Evolutionary conservation across 2,888 invertebrate species (phyloP), one percentile per base, ranked within the genome.

Genomic region (Ichneumoninae sp.): DNA sequence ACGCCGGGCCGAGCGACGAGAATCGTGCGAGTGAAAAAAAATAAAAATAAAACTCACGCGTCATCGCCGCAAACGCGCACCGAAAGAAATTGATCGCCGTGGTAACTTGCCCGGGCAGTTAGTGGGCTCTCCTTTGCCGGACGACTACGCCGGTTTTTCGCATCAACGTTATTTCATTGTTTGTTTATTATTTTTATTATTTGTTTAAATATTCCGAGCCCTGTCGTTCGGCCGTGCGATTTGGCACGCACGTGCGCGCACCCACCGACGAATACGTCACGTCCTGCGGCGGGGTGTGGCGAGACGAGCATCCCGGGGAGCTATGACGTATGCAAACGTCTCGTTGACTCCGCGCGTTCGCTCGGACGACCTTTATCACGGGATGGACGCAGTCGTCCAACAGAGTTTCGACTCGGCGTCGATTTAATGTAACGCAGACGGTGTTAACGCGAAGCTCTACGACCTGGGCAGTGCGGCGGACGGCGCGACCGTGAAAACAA

Each of bases 211-310:
- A 22, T n/a, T 22, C 16, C 57, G 13, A 22, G 10, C 13, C 8
- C 10, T 13, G 26, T 4, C 10, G 57, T 57, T 26, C 26, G 13
- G 10, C 26, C 26, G 57, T 26, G 26, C 10, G 44, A 57, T 40
- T 72, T 40, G 54, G 47, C 36, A 72, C 84, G 78, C 84, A 85
- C 82, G 84, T 82, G 60, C 82, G 84, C 84, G 82, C 84, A 75
- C 47, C 74, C 47, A 50, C 69, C 82, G 57, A 74, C 66, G 62
- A 72, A 44, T 66, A 60, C 83, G 83, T 78, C 76, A 66, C 72
- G 70, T 72, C 54, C 65, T 52, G 80, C 52, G 72, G 83, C 54
- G 83, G 85, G 85, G 83, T 83, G 83, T 85, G 83, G 85, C 83
- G 85, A 74, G 8, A 71, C 44, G 60, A 68, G 16, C 66, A 71